Percentiles rank a stretch among this genome's conserved stretches.
Evolutionary conservation across 2,888 invertebrate genomes (phyloP).

Genomic region (Silvanus unidentatus): DNA sequence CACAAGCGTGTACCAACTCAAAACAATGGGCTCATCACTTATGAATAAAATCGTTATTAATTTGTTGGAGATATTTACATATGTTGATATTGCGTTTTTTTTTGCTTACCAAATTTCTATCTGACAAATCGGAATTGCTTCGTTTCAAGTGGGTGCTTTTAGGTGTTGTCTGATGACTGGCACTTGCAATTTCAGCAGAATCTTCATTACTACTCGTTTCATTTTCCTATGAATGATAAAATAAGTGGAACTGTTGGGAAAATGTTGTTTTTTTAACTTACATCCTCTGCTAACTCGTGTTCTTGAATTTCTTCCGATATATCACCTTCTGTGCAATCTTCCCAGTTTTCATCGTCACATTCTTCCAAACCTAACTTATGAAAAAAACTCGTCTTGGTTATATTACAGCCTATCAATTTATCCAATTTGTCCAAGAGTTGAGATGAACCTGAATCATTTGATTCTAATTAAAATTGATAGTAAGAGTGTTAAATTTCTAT

Average conservation of each 20-base stretch:
- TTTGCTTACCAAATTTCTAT: conserved; percentile 33
- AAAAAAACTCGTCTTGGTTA: conserved; percentile 35
- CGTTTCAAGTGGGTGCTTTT: conserved; percentile 29
- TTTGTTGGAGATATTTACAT: neutral
- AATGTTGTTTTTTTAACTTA: too few species aligned
- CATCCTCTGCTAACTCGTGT: conserved; percentile 14
- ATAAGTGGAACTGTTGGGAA: conserved; percentile 1
- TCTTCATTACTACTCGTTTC: conserved; percentile 24
- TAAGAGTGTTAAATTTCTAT: neutral
- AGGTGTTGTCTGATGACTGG: conserved; percentile 25
- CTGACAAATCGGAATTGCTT: conserved; percentile 24
- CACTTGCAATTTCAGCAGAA: conserved; percentile 18
- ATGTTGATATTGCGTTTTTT: too few species aligned
- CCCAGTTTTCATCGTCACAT: conserved; percentile 37
- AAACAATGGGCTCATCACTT: conserved; percentile 19
- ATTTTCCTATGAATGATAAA: conserved; percentile 24
- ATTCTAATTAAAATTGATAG: neutral
- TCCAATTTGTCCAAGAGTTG: conserved; percentile 18
- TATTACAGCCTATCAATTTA: conserved; percentile 15
- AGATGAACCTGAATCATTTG: conserved; percentile 33
- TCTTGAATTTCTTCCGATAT: conserved; percentile 18
- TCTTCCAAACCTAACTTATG: conserved; percentile 39
- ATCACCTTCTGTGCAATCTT: conserved; percentile 31
- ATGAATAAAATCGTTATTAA: neutral
- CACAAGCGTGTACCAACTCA: conserved; percentile 31